Evolutionary conservation across 2,797 vertebrate genomes (phyloP).

Genomic region (Chloroceryle inda): DNA sequence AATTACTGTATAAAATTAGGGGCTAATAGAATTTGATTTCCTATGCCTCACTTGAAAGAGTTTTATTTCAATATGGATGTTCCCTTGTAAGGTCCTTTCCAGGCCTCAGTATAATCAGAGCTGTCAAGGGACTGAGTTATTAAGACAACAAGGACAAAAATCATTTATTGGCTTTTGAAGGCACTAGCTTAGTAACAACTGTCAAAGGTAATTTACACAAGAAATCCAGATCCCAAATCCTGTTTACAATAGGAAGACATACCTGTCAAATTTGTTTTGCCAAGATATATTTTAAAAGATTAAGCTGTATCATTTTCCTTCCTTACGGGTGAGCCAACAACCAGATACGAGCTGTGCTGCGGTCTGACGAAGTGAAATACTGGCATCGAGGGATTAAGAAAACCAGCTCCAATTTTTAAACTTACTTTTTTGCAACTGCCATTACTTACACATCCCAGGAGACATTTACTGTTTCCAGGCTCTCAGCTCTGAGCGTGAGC

Average conservation of each 20-base stretch:
- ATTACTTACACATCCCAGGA: background rate
- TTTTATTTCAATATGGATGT: background rate
- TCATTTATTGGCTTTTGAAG: background rate
- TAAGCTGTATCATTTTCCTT: background rate
- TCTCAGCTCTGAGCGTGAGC: background rate
- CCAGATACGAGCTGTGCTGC: background rate
- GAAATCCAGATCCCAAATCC: constrained; percentile 19
- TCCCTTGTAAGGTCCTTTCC: constrained; percentile 4
- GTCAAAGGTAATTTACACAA: constrained; percentile 23
- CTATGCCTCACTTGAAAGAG: background rate
- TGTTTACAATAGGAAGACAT: constrained; percentile 10
- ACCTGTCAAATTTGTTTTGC: constrained; percentile 31
- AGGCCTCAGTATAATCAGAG: background rate
- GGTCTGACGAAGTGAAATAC: background rate
- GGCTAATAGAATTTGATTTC: constrained; percentile 16
- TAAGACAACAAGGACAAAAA: constrained; percentile 29
- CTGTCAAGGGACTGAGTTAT: background rate
- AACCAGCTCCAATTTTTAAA: background rate
- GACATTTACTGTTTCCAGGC: background rate
- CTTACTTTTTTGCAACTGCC: background rate
- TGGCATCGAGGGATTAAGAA: background rate
- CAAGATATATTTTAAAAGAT: background rate
- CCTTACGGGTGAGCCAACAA: background rate
- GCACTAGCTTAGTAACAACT: background rate
- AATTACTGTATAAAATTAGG: constrained; percentile 37